Evolutionary conservation across 2,113 vertebrate species (phyloP).

Genomic region (Cichladusa arquata): DNA sequence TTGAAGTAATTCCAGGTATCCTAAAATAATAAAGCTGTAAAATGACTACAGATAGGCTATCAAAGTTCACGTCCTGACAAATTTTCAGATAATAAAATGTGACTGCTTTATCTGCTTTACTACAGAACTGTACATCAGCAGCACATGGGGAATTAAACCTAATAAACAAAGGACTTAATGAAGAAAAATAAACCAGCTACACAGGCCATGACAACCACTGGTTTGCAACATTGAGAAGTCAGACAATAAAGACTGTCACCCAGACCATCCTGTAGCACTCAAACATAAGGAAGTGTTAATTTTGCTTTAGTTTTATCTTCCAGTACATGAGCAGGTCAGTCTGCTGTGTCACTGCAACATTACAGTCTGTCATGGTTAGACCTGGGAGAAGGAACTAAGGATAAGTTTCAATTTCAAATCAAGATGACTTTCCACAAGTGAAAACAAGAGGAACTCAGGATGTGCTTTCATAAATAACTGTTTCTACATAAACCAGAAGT

Average conservation of each 20-base stretch:
- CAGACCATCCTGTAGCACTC: not conserved
- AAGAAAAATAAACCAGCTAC: not conserved
- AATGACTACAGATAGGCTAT: not conserved
- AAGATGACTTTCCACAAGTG: not conserved
- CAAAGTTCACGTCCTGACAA: not conserved
- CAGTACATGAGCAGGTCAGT: not conserved
- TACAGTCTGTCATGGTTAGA: not conserved
- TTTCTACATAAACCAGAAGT: conserved; percentile 7
- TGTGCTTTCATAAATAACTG: not conserved
- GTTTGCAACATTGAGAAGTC: not conserved
- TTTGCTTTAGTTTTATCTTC: not conserved
- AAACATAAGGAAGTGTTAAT: not conserved
- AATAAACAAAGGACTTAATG: not conserved
- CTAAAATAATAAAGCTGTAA: not conserved
- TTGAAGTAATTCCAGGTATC: not conserved
- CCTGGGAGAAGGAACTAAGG: not conserved
- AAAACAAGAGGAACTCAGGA: not conserved
- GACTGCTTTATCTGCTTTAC: not conserved
- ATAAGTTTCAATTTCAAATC: not conserved
- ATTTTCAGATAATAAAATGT: not conserved
- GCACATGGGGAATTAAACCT: not conserved
- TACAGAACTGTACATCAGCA: not conserved
- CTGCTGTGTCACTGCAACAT: not conserved
- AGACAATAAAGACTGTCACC: not conserved
- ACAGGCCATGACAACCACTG: not conserved